Percentiles rank a stretch among this genome's conserved stretches.
phyloP scores from a whole-genome alignment of 2,113 vertebrate species.

The Gobiocypris rarus region DNA sequence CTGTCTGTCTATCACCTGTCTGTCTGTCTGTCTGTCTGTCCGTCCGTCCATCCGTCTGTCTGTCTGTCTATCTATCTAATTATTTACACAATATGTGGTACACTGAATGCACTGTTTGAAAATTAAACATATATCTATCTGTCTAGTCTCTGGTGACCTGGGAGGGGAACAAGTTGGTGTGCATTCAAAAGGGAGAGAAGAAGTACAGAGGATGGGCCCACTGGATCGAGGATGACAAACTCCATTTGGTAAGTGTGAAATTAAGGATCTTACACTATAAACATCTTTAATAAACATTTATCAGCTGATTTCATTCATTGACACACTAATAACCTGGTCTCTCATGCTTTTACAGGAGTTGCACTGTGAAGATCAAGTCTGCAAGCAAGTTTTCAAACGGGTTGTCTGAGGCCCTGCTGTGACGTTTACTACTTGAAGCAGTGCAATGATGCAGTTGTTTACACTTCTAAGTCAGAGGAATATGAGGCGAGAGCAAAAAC shows the following conservation, averaged over 20 bases:
- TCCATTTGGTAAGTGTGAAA: slow-evolving; percentile 81
- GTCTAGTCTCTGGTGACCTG: slow-evolving; percentile 83
- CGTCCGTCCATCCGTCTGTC: too few relatives aligned
- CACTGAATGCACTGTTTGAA: background rate
- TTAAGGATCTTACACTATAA: background rate
- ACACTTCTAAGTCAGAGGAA: background rate
- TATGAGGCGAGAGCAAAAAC: background rate
- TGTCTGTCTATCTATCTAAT: too few relatives aligned
- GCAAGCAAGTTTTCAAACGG: slow-evolving; percentile 85
- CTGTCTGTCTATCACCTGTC: too few relatives aligned
- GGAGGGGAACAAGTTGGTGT: slow-evolving; percentile 83
- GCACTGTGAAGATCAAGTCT: slow-evolving; percentile 85
- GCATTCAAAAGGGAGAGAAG: slow-evolving; percentile 87
- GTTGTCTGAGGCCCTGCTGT: slow-evolving; percentile 17
- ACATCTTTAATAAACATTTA: background rate
- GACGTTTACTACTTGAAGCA: background rate
- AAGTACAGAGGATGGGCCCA: slow-evolving; percentile 87
- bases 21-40: too few relatives aligned
- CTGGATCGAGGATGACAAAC: slow-evolving; percentile 86
- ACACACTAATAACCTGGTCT: background rate
- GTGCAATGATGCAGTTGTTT: background rate
- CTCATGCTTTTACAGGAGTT: slow-evolving; percentile 76
- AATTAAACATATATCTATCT: slow-evolving; percentile 13
- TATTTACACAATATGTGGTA: background rate
- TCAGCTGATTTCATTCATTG: background rate